phyloP scores from a whole-genome alignment of 2,888 invertebrate species.

The Autographa pulchrina region DNA sequence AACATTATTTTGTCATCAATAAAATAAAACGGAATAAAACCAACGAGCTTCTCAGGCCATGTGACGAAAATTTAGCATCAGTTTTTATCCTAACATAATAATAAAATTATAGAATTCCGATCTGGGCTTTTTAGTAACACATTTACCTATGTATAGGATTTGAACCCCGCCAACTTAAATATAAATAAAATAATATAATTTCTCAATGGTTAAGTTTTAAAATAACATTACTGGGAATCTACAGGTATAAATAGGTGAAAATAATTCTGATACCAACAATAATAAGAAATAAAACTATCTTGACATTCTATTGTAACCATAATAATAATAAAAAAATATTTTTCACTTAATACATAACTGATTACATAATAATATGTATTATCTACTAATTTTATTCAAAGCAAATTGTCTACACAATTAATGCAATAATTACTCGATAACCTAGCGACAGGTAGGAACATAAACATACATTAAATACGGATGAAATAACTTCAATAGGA shows the following conservation, averaged over 20 bases:
- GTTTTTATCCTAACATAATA: too few species aligned
- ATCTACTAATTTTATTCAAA: constrained; percentile 17
- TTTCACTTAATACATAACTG: constrained; percentile 19
- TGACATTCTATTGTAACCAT: background rate
- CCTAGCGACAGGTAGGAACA: constrained; percentile 18
- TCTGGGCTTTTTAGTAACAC: too few species aligned
- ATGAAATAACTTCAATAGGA: background rate
- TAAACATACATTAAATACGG: background rate
- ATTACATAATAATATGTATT: constrained; percentile 10
- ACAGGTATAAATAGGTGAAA: background rate
- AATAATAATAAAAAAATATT: constrained; percentile 7
- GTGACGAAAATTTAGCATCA: background rate
- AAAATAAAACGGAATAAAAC: background rate
- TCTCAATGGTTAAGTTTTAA: background rate
- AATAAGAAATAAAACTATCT: constrained; percentile 18
- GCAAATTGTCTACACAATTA: constrained; percentile 29
- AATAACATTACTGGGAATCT: constrained; percentile 5
- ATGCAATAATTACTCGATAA: constrained; percentile 32
- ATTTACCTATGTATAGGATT: background rate
- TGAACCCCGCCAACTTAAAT: too few species aligned
- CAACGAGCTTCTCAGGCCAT: background rate
- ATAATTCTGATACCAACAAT: background rate
- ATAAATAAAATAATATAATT: too few species aligned
- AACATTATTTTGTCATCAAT: background rate
- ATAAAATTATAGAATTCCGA: too few species aligned